Evolutionary conservation across 1,140 invertebrate genomes (phyloP).

Genomic region (Brachionus rotundiformis): DNA sequence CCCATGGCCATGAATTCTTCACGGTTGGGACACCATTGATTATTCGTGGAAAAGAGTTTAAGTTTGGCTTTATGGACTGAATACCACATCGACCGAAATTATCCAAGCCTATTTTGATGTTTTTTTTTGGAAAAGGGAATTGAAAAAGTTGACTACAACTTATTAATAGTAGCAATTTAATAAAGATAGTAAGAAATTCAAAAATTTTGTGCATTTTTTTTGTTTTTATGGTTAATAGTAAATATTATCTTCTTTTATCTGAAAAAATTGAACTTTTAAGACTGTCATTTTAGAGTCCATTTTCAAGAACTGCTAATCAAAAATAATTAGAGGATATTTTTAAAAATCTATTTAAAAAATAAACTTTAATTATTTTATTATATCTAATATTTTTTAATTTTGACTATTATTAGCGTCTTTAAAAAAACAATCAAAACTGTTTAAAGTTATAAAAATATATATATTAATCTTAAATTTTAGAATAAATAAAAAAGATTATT

Average conservation of each 20-base stretch:
- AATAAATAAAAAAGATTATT: too few species aligned
- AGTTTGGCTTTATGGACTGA: not conserved
- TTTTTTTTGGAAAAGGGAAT: not conserved
- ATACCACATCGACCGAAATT: not conserved
- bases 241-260: not conserved
- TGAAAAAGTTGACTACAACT: not conserved
- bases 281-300: not conserved
- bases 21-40: not conserved
- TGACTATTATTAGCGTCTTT: too few species aligned
- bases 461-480: too few species aligned
- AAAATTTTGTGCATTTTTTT: too few species aligned
- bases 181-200: not conserved
- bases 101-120: not conserved
- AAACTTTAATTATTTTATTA: too few species aligned
- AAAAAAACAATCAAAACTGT: too few species aligned
- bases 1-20: slow-evolving; percentile 9
- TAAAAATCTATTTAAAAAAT: too few species aligned
- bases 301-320: too few species aligned
- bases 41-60: not conserved
- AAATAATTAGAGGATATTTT: too few species aligned
- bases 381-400: too few species aligned
- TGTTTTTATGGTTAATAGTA: too few species aligned
- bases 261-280: not conserved
- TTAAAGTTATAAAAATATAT: too few species aligned
- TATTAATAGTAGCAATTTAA: not conserved